These are phyloP conservation scores for Lordiphosa mommai DNA, from an alignment of 1,140 invertebrate species.

Conservation along the genomic window DNA sequence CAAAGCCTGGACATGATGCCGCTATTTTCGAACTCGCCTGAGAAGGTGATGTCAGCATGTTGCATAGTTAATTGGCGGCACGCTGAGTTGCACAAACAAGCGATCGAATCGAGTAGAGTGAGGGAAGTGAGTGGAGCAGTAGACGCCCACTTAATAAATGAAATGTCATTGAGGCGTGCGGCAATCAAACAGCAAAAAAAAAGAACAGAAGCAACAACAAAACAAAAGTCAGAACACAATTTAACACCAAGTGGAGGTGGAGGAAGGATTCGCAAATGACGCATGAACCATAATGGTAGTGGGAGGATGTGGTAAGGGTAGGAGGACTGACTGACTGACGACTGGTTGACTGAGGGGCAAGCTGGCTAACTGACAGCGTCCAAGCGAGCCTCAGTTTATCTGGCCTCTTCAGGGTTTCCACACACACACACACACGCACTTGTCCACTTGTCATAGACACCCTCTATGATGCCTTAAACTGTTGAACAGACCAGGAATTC, in stretches of 20 bases:
- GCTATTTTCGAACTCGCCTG: slow-evolving; percentile 24
- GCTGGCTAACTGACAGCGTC: slow-evolving; percentile 55
- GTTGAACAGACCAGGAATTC: slow-evolving; percentile 2
- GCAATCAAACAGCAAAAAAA: slow-evolving; percentile 52
- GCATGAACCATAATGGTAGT: slow-evolving; percentile 13
- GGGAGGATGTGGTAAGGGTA: slow-evolving; percentile 10
- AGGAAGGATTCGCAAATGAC: slow-evolving; percentile 26
- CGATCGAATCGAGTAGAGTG: neutral
- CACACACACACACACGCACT: slow-evolving; percentile 20
- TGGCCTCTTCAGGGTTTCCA: slow-evolving; percentile 32
- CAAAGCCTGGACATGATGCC: slow-evolving; percentile 55
- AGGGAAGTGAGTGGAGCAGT: slow-evolving; percentile 3
- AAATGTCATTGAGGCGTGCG: slow-evolving; percentile 74
- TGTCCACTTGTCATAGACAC: slow-evolving; percentile 61
- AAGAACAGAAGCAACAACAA: slow-evolving; percentile 29
- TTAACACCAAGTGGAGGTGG: slow-evolving; percentile 50
- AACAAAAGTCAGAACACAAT: slow-evolving; percentile 48
- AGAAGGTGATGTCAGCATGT: slow-evolving; percentile 57
- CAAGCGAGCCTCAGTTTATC: slow-evolving; percentile 52
- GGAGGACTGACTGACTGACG: slow-evolving; percentile 14
- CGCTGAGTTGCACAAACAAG: slow-evolving; percentile 50
- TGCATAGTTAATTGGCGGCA: slow-evolving; percentile 69
- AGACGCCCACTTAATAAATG: slow-evolving; percentile 68
- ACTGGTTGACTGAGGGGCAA: slow-evolving; percentile 27
- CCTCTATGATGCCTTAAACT: slow-evolving; percentile 6